These are phyloP conservation scores for Metridium senile DNA, from an alignment of 92 coral and sea anemone species.

Conservation along the genomic window DNA sequence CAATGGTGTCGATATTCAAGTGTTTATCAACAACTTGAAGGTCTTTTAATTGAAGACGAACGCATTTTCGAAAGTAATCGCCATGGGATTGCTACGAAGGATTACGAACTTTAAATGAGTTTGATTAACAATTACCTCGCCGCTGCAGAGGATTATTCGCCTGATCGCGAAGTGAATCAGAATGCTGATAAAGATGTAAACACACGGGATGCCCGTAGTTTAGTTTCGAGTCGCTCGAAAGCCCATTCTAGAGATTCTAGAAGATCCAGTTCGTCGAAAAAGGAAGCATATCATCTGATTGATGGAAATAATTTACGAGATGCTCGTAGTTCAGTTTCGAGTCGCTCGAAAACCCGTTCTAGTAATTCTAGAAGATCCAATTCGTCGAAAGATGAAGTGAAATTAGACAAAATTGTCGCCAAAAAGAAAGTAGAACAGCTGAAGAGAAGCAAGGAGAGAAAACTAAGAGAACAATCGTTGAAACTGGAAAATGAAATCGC, in stretches of 20 bases:
- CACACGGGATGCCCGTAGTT: conserved; percentile 16
- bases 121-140: conserved; percentile 15
- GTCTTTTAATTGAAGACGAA: conserved; percentile 13
- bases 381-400: conserved; percentile 46
- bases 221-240: too few species aligned
- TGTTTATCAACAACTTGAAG: conserved; percentile 16
- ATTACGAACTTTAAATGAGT: conserved; percentile 28
- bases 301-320: conserved; percentile 9
- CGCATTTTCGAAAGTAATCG: conserved; percentile 2
- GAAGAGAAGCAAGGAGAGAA: conserved; percentile 45
- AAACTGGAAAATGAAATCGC: conserved; percentile 56
- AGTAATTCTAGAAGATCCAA: too few species aligned
- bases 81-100: conserved; percentile 18
- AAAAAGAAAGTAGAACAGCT: conserved; percentile 45
- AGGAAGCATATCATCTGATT: conserved; percentile 3
- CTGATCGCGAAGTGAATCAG: conserved; percentile 3
- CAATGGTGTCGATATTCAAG: conserved; percentile 30
- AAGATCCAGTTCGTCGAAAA: too few species aligned
- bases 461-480: conserved; percentile 43
- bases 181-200: neutral
- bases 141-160: conserved; percentile 19
- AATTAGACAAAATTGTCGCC: conserved; percentile 34
- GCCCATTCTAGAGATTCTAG: too few species aligned
- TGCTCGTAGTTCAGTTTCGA: conserved; percentile 21
- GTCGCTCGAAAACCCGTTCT: too few species aligned